phyloP scores from a whole-genome alignment of 2,888 invertebrate genomes.

The Lamellibrachia columna region DNA sequence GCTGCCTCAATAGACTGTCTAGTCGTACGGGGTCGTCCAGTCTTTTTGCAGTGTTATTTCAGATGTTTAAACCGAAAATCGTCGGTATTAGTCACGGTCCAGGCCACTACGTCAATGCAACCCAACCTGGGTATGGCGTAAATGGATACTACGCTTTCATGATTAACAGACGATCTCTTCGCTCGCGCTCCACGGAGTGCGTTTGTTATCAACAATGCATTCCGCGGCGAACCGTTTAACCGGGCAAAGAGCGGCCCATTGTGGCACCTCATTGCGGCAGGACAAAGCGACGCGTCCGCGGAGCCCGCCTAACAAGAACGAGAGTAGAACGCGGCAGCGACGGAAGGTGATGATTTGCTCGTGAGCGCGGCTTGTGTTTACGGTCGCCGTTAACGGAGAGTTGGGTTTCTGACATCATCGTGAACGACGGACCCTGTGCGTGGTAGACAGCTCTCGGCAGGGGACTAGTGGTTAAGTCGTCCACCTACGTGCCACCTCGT shows the following conservation, averaged over 20 bases:
- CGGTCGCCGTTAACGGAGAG: not conserved
- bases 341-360: not conserved
- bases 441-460: not conserved
- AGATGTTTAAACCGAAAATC: not conserved
- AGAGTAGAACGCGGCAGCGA: not conserved
- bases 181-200: not conserved
- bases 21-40: not conserved
- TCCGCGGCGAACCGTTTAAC: not conserved
- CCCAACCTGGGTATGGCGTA: not conserved
- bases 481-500: not conserved
- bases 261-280: not conserved
- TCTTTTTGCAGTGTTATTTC: not conserved
- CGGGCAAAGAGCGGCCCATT: not conserved
- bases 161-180: not conserved
- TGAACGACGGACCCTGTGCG: not conserved
- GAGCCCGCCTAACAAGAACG: not conserved
- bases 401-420: conserved; percentile 12
- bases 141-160: not conserved
- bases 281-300: not conserved
- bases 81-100: not conserved
- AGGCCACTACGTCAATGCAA: not conserved
- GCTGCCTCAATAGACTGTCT: not conserved
- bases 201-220: not conserved
- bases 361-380: not conserved
- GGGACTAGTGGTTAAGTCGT: not conserved